Percentiles rank a stretch among this genome's conserved stretches.
These are phyloP conservation scores for Parnassius mnemosyne DNA, from an alignment of 2,888 invertebrate genomes.

Conservation along the genomic window DNA sequence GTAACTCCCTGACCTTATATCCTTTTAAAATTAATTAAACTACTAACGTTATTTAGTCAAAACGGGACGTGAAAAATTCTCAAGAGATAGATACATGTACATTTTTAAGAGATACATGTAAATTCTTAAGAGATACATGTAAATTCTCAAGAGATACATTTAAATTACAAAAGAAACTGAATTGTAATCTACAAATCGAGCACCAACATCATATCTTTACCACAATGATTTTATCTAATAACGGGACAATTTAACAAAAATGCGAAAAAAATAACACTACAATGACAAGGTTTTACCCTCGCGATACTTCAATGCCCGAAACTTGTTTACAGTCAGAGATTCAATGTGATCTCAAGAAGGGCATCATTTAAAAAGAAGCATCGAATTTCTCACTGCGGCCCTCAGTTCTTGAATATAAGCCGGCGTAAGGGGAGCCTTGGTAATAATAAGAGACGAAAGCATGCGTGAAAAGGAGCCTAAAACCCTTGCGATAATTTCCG, in stretches of 20 bases:
- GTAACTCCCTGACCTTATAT: too few relatives aligned
- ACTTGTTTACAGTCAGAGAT: slow-evolving; percentile 71
- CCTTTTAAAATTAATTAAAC: too few relatives aligned
- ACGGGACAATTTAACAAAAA: slow-evolving; percentile 35
- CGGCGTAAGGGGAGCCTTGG: slow-evolving; percentile 64
- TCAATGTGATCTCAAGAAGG: slow-evolving; percentile 68
- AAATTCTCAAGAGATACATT: too few relatives aligned
- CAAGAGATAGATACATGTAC: too few relatives aligned
- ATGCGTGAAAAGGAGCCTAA: slow-evolving; percentile 65
- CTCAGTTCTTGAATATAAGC: slow-evolving; percentile 55
- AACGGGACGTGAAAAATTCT: too few relatives aligned
- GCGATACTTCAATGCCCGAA: slow-evolving; percentile 46
- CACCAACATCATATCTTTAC: slow-evolving; percentile 27
- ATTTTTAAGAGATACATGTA: too few relatives aligned
- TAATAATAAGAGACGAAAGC: slow-evolving; percentile 70
- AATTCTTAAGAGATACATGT: too few relatives aligned
- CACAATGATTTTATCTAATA: slow-evolving; percentile 40
- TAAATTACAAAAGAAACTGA: too few relatives aligned
- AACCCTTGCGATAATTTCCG: slow-evolving; percentile 66
- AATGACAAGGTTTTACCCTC: slow-evolving; percentile 53
- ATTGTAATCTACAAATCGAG: too few relatives aligned
- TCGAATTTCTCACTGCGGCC: slow-evolving; percentile 62
- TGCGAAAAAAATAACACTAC: slow-evolving; percentile 42
- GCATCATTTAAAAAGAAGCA: slow-evolving; percentile 60
- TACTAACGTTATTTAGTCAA: too few relatives aligned